Evolutionary conservation across 2,113 vertebrate genomes (phyloP).

Genomic region (Petrocephalus microphthalmus): DNA sequence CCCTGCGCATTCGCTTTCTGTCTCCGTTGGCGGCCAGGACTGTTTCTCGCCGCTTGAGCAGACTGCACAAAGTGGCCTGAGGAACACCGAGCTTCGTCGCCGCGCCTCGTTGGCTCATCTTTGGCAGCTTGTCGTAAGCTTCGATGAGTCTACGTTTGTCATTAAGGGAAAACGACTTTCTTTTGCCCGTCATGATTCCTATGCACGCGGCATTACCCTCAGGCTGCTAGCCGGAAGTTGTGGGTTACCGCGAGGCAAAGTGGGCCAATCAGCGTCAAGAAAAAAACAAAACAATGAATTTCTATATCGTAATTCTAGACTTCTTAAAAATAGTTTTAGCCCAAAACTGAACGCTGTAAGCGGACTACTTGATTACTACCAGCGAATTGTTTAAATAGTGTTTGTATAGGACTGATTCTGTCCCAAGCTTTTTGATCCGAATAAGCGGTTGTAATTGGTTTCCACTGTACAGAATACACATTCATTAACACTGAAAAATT

Average conservation of each 20-base stretch:
- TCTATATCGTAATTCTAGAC: neutral
- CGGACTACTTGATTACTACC: neutral
- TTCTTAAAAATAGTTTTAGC: neutral
- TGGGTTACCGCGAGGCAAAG: neutral
- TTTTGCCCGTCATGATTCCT: neutral
- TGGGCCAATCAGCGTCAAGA: neutral
- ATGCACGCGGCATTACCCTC: neutral
- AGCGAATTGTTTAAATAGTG: neutral
- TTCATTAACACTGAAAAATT: neutral
- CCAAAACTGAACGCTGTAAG: neutral
- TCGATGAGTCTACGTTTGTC: neutral
- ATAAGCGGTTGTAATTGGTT: neutral
- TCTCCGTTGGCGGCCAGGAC: constrained; percentile 2
- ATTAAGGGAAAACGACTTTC: neutral
- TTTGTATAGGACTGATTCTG: neutral
- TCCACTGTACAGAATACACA: neutral
- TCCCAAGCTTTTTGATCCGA: neutral
- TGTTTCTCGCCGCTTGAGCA: constrained; percentile 6
- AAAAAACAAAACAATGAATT: neutral
- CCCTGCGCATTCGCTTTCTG: neutral
- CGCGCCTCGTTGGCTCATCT: neutral
- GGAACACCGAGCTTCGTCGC: constrained; percentile 16
- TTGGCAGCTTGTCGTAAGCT: neutral
- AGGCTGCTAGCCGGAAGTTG: neutral
- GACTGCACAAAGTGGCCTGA: constrained; percentile 7